A percentile compares a stretch with the other conserved stretches of the same genome.
phyloP scores from a whole-genome alignment of 2,888 invertebrate species.

The Maniola hyperantus region DNA sequence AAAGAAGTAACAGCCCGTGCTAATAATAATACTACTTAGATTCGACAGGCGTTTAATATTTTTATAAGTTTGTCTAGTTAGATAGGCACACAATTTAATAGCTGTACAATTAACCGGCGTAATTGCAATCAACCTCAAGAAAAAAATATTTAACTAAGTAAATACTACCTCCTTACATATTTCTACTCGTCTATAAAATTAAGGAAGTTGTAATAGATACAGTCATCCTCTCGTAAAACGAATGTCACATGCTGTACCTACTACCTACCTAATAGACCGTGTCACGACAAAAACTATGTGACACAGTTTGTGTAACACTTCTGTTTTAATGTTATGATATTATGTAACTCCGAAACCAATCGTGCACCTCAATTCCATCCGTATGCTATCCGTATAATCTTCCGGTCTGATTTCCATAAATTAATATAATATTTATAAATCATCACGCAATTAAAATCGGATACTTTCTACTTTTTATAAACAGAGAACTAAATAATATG shows the following conservation, averaged over 20 bases:
- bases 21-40: background rate
- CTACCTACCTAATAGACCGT: background rate
- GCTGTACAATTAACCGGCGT: no score
- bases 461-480: constrained; percentile 8
- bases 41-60: background rate
- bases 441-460: constrained; percentile 6
- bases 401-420: constrained; percentile 25
- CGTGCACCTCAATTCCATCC: constrained; percentile 11
- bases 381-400: constrained; percentile 1
- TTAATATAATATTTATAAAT: constrained; percentile 15
- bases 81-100: no score
- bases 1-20: no score
- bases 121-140: background rate
- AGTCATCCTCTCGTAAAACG: background rate
- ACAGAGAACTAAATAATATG: background rate
- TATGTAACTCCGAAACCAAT: constrained; percentile 8
- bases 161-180: background rate
- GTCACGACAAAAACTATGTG: constrained; percentile 5
- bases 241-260: background rate
- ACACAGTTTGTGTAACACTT: constrained; percentile 23
- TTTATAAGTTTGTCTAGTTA: background rate
- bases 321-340: background rate
- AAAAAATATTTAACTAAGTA: background rate
- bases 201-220: background rate
- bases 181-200: background rate